Conservation (phyloP, 1,140 invertebrate genomes). For the Brachionus angularis region DNA sequence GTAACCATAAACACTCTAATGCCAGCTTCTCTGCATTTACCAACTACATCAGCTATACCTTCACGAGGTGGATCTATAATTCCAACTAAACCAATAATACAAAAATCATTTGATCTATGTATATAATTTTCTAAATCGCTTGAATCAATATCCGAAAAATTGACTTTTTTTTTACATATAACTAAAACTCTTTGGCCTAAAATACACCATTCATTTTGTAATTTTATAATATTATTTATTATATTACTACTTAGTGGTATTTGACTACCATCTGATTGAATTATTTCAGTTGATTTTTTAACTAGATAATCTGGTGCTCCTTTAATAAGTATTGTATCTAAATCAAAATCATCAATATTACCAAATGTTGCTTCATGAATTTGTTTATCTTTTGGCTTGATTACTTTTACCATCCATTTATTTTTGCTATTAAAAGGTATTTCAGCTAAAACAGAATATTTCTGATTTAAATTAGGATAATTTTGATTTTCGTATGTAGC, state of each 20-base stretch:
- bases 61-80: constrained; percentile 74
- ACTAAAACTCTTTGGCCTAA: too few species aligned
- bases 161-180: too few species aligned
- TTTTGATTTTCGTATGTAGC: not conserved
- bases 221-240: too few species aligned
- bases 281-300: not conserved
- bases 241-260: too few species aligned
- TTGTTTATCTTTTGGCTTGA: not conserved
- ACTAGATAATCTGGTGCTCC: not conserved
- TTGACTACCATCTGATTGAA: too few species aligned
- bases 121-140: too few species aligned
- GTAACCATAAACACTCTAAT: constrained; percentile 70
- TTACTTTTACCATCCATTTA: not conserved
- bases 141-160: too few species aligned
- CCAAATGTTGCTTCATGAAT: too few species aligned
- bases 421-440: not conserved
- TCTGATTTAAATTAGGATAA: not conserved
- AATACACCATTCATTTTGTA: too few species aligned
- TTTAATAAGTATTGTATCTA: not conserved
- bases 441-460: not conserved
- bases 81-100: constrained; percentile 65
- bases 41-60: constrained; percentile 48
- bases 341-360: too few species aligned
- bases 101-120: too few species aligned
- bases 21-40: constrained; percentile 48